Conservation (phyloP, 2,797 vertebrate genomes). For the Muscicapa striata region DNA sequence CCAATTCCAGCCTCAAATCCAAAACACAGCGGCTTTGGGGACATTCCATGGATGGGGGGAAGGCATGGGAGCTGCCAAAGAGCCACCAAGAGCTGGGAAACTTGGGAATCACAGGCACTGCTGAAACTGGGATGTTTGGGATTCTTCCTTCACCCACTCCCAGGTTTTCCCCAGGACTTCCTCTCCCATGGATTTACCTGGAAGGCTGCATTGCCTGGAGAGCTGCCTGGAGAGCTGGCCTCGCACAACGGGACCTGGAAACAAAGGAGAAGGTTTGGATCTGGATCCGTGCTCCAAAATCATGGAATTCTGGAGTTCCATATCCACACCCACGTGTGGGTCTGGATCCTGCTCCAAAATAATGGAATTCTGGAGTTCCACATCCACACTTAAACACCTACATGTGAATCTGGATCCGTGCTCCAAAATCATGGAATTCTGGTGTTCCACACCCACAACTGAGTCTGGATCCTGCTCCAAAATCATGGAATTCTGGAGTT, state of each 20-base stretch:
- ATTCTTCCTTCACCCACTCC: neutral
- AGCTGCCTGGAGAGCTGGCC: constrained; percentile 26
- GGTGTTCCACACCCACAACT: neutral
- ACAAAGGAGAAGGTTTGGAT: neutral
- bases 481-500: fast-evolving
- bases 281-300: neutral
- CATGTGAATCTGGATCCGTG: neutral
- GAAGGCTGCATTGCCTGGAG: constrained; percentile 36
- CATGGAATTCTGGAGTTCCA: neutral
- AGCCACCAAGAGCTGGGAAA: neutral
- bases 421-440: neutral
- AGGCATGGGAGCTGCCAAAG: too few species aligned
- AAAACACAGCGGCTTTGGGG: fast-evolving
- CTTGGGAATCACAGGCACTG: neutral
- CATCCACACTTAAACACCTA: too few species aligned
- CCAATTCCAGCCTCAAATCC: neutral
- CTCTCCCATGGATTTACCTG: constrained; percentile 41
- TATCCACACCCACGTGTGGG: too few species aligned
- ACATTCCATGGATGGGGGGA: fast-evolving
- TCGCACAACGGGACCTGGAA: constrained; percentile 24
- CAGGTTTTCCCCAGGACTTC: neutral
- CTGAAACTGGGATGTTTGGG: neutral
- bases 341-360: neutral
- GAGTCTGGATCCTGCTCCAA: neutral
- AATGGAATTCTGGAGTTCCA: neutral